A percentile compares a stretch with the other conserved stretches of the same genome.
These are phyloP conservation scores for Tolmerus cingulatus DNA, from an alignment of 2,888 invertebrate species.

Conservation along the genomic window DNA sequence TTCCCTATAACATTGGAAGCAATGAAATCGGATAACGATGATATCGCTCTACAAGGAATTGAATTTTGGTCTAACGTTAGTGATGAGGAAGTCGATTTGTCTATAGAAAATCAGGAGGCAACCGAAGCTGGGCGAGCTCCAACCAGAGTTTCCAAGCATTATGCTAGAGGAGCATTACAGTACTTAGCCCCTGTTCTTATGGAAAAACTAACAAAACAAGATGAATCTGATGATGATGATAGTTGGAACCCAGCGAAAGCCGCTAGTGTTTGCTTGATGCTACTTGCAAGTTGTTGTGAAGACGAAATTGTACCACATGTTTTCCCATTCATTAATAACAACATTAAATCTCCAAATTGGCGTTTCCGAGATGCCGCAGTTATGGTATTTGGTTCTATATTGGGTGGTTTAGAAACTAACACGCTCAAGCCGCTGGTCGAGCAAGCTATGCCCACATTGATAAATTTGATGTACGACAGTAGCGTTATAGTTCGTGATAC, in stretches of 20 bases:
- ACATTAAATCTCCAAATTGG: conserved; percentile 95
- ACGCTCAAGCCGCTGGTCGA: conserved; percentile 93
- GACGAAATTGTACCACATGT: conserved; percentile 96
- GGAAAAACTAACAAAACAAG: conserved; percentile 94
- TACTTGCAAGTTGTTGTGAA: conserved; percentile 96
- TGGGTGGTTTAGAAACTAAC: conserved; percentile 88
- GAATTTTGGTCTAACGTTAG: conserved; percentile 99
- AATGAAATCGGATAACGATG: conserved; percentile 96
- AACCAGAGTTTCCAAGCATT: conserved; percentile 89
- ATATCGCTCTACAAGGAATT: conserved; percentile 96
- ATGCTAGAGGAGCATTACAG: conserved; percentile 97
- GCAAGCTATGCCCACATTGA: conserved; percentile 95
- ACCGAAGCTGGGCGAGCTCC: conserved; percentile 94
- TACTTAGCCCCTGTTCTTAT: conserved; percentile 94
- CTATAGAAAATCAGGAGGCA: conserved; percentile 94
- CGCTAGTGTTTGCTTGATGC: conserved; percentile 97
- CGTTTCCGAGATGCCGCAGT: conserved; percentile 93
- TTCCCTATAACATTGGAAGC: conserved; percentile 98
- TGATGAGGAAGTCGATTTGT: conserved; percentile 97
- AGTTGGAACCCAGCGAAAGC: conserved; percentile 99
- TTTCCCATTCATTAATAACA: conserved; percentile 93
- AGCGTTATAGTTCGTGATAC: conserved; percentile 96
- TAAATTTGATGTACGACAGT: conserved; percentile 91
- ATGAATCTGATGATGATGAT: conserved; percentile 97
- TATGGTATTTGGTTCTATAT: conserved; percentile 96